Percentiles rank a stretch among this genome's conserved stretches.
Evolutionary conservation across 2,888 invertebrate species (phyloP).

Genomic region (Oligia latruncula): DNA sequence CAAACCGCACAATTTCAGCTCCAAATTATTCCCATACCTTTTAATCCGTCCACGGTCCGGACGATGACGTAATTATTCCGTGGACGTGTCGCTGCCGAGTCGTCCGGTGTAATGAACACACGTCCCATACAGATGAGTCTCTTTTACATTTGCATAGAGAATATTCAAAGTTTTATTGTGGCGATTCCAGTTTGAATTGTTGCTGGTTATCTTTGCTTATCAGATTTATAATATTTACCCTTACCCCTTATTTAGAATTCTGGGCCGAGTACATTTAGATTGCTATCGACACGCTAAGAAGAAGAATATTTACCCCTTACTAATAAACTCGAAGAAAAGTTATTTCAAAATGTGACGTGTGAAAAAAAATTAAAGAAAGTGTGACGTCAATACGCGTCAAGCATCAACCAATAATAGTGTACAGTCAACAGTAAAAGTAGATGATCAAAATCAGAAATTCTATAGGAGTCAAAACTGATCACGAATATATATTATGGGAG

Average conservation of each 20-base stretch:
- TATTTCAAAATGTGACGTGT: background rate
- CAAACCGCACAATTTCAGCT: constrained; percentile 3
- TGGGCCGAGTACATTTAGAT: too few species aligned
- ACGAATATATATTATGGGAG: too few species aligned
- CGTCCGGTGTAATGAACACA: constrained; percentile 65
- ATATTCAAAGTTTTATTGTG: constrained; percentile 57
- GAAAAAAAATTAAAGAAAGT: too few species aligned
- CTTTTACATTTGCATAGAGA: constrained; percentile 55
- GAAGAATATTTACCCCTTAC: background rate
- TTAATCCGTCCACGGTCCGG: constrained; percentile 44
- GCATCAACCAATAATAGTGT: too few species aligned
- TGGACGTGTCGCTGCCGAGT: constrained; percentile 52
- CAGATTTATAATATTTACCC: background rate
- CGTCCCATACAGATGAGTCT: constrained; percentile 57
- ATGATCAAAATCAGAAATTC: too few species aligned
- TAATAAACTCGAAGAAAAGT: background rate
- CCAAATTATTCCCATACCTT: constrained; percentile 34
- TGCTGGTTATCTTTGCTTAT: constrained; percentile 13
- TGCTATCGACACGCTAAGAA: too few species aligned
- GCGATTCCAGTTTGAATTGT: constrained; percentile 19
- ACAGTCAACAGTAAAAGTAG: too few species aligned
- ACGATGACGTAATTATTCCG: constrained; percentile 58
- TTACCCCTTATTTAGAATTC: background rate
- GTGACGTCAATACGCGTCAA: too few species aligned
- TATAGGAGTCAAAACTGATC: too few species aligned